Base-by-base conservation (phyloP, 2,797 vertebrate species). In the Gephyroberyx darwinii region DNA sequence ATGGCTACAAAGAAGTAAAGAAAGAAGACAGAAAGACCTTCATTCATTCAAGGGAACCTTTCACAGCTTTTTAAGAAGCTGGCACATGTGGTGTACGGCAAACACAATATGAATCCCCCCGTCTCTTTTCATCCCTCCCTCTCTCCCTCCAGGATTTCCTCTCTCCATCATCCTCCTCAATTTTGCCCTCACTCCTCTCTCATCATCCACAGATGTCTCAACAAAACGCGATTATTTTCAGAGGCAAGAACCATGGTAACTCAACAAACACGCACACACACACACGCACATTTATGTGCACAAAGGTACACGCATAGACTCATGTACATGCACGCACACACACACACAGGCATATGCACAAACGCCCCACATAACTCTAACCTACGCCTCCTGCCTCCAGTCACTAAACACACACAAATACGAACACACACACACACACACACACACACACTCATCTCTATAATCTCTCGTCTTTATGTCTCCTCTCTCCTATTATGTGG, bases 381-480 rank as follows among this genome's bases (percentile, higher is more conserved):
- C 26, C 26, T 26, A 26, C 26, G 26, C 26, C 26, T 26, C 26
- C 26, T 26, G 26, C 26, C 30, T 60, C 14, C 16, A 30, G 65
- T 74, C 59, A 26, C 26, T 10, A 1, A 8, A 60, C 16, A 67
- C 43, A 52, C 45, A 64, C 71, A 22, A 14, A 48, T 52, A 47
- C 1, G 5, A 19, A 41, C 33, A 52, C 31, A 45, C 60, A 64
- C 45, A 55, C 72, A 52, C 74, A 71, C 19, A 45, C 5, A 8
- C 33, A 65, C 71, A 65, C 68, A 71, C 33, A 64, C 55, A 68
- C 51, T 60, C 52, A 41, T 73, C 35, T 50, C 39, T 20, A 65
- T 86, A 85, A 88, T 81, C 88, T 81, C 75, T 78, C 75, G 74
- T 73, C 74, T 86, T 75, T 82, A 74, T 33, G n/a, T 77, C 66